Evolutionary conservation across 2,113 vertebrate genomes (phyloP).

Genomic region (Misgurnus anguillicaudatus): DNA sequence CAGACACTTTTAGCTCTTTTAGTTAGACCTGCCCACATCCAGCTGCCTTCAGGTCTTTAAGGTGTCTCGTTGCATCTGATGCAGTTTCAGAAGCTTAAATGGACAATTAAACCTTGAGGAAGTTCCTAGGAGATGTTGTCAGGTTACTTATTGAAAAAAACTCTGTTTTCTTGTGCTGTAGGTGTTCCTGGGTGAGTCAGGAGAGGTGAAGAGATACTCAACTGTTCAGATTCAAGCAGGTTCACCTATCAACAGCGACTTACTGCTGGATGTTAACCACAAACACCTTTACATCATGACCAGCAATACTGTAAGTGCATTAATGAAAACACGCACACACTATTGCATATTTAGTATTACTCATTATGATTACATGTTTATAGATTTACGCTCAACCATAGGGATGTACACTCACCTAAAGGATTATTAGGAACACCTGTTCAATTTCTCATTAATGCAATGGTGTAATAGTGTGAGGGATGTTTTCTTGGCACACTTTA

Average conservation of each 20-base stretch:
- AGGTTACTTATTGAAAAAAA: constrained; percentile 29
- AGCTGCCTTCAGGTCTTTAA: neutral
- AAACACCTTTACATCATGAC: constrained; percentile 91
- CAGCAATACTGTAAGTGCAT: constrained; percentile 77
- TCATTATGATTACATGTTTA: neutral
- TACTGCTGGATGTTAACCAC: constrained; percentile 82
- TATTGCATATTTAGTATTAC: neutral
- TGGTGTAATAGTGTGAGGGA: no score
- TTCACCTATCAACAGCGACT: constrained; percentile 82
- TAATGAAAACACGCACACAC: no score
- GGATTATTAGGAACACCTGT: no score
- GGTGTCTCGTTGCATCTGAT: constrained; percentile 30
- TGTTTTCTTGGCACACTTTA: no score
- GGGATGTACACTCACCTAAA: no score
- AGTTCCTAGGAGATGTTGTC: constrained; percentile 8
- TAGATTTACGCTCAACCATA: no score
- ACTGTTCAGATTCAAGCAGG: constrained; percentile 78
- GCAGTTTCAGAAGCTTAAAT: constrained; percentile 12
- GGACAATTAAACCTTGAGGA: constrained; percentile 25
- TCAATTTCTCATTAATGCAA: no score
- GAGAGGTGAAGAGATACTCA: constrained; percentile 74
- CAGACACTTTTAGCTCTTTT: constrained; percentile 36
- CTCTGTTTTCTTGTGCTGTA: constrained; percentile 56
- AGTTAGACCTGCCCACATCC: constrained; percentile 32
- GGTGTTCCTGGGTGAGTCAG: constrained; percentile 83